These are phyloP conservation scores for Serilophus lunatus DNA, from an alignment of 2,113 vertebrate species.

Conservation along the genomic window DNA sequence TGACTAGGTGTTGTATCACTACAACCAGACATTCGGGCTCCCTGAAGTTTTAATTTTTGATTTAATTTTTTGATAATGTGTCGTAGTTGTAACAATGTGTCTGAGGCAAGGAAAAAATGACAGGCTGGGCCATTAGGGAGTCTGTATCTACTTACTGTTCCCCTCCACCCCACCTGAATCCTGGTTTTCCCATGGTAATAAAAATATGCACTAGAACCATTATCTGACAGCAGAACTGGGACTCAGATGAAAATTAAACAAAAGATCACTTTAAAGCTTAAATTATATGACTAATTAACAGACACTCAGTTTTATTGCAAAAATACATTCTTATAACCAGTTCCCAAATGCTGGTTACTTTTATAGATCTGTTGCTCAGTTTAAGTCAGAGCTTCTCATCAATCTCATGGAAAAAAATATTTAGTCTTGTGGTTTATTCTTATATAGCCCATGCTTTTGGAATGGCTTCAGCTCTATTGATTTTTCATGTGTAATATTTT, in stretches of 20 bases:
- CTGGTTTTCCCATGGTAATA: background rate
- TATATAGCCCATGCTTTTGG: background rate
- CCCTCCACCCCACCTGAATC: background rate
- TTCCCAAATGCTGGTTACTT: background rate
- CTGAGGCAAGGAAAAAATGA: slow-evolving; percentile 51
- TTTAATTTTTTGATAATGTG: slow-evolving; percentile 76
- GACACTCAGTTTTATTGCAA: background rate
- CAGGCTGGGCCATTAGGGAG: slow-evolving; percentile 31
- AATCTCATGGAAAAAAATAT: background rate
- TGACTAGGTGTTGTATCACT: slow-evolving; percentile 65
- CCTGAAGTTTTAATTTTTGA: slow-evolving; percentile 76
- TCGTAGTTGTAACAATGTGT: slow-evolving; percentile 45
- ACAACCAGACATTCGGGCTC: slow-evolving; percentile 72
- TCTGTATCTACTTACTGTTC: background rate
- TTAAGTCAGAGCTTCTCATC: background rate
- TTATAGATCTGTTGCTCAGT: background rate
- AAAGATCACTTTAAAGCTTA: background rate
- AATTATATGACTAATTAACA: slow-evolving; percentile 12
- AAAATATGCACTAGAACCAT: background rate
- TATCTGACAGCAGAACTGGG: slow-evolving; percentile 5
- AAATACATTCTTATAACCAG: background rate
- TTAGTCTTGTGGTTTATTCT: background rate
- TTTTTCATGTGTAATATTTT: background rate
- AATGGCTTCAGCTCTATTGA: background rate
- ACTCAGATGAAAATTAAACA: slow-evolving; percentile 36